Percentiles rank a stretch among this genome's conserved stretches.
Evolutionary conservation across 2,113 vertebrate species (phyloP).

Genomic region (Sapayoa aenigma): DNA sequence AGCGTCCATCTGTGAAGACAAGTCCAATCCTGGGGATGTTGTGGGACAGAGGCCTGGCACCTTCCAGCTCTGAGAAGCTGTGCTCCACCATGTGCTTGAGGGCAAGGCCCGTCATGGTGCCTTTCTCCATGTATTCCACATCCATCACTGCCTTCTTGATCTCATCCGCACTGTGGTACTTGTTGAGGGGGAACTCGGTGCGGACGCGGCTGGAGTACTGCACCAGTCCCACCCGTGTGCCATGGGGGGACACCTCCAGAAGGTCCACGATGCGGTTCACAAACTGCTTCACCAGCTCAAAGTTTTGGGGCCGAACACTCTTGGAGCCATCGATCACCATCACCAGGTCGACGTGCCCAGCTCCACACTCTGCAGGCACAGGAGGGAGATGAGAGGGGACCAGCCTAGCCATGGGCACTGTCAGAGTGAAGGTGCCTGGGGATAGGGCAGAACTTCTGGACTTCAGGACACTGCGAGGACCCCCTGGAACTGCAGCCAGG

Average conservation of each 20-base stretch:
- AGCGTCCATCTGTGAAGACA: slow-evolving; percentile 95
- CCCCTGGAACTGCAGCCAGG: not conserved
- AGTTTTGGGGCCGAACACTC: slow-evolving; percentile 94
- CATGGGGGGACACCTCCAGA: slow-evolving; percentile 86
- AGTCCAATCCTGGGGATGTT: slow-evolving; percentile 88
- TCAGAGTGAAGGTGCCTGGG: not conserved
- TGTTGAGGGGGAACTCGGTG: slow-evolving; percentile 92
- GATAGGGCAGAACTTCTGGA: not conserved
- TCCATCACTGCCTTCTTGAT: slow-evolving; percentile 91
- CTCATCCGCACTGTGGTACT: slow-evolving; percentile 83
- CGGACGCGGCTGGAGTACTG: slow-evolving; percentile 95
- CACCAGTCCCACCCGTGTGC: slow-evolving; percentile 90
- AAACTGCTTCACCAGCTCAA: slow-evolving; percentile 96
- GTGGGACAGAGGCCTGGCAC: slow-evolving; percentile 75
- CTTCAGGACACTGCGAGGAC: not conserved
- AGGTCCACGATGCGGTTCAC: slow-evolving; percentile 95
- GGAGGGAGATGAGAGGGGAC: not conserved
- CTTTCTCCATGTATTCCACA: slow-evolving; percentile 97
- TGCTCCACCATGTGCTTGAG: slow-evolving; percentile 95
- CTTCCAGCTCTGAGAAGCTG: slow-evolving; percentile 89
- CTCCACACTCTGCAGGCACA: slow-evolving; percentile 79
- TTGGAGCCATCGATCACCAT: slow-evolving; percentile 95
- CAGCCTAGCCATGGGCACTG: not conserved
- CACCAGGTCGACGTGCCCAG: slow-evolving; percentile 89
- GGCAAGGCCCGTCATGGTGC: slow-evolving; percentile 94